Percentiles rank a stretch among this genome's conserved stretches.
Conservation (phyloP, 1,140 invertebrate genomes). For the Eupeodes corollae region DNA sequence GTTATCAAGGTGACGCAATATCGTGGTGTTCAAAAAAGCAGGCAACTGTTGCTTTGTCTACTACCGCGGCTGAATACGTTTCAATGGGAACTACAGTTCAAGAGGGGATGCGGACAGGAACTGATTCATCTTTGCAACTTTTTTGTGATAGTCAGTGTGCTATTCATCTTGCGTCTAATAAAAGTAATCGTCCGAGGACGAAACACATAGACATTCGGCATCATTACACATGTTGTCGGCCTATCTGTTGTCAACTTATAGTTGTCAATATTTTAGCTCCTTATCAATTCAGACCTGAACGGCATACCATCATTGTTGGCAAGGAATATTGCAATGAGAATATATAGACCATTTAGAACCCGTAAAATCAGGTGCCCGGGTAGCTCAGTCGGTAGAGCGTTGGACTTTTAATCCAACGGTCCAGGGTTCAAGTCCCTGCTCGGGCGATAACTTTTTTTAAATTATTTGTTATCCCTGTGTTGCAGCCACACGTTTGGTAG, state of each 20-base stretch:
- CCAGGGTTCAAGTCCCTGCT: conserved; percentile 70
- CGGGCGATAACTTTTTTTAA: conserved; percentile 41
- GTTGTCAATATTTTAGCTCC: no score
- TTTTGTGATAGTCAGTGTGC: conserved; percentile 5
- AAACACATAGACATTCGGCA: conserved; percentile 2
- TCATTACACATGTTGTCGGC: no score
- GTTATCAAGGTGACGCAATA: conserved; percentile 1
- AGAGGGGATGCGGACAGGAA: conserved; percentile 5
- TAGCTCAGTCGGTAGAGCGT: conserved; percentile 70
- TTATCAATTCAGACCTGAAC: no score
- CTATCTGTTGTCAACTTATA: no score
- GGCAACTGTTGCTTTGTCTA: no score
- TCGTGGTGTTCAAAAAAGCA: conserved; percentile 2
- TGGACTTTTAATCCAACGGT: conserved; percentile 69
- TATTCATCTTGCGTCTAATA: not conserved
- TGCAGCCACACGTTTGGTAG: no score
- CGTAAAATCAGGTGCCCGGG: conserved; percentile 42
- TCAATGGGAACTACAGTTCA: conserved; percentile 3
- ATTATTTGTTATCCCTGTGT: no score
- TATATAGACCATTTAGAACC: no score
- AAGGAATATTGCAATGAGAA: no score
- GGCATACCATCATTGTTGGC: no score
- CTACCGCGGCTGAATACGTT: conserved; percentile 12
- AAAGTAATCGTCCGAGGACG: no score
- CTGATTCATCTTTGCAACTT: no score